phyloP scores from a whole-genome alignment of 2,797 vertebrate genomes.

The Muscicapa striata region DNA sequence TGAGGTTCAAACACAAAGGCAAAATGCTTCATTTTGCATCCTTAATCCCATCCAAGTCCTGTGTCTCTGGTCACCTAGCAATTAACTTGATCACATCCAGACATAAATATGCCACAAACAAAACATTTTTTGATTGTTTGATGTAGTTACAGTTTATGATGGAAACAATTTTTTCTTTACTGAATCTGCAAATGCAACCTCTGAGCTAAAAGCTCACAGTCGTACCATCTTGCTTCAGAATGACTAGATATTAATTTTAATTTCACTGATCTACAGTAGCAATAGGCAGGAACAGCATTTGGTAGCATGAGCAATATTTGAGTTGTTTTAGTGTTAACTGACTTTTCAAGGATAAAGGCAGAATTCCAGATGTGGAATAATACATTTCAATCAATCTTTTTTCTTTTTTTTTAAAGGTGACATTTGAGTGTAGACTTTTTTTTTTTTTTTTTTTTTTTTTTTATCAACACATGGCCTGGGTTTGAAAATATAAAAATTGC shows the following conservation, averaged over 20 bases:
- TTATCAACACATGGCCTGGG: background rate
- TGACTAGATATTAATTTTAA: conserved; percentile 52
- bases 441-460: background rate
- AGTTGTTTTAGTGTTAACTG: conserved; percentile 33
- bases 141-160: conserved; percentile 22
- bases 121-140: conserved; percentile 61
- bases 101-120: conserved; percentile 70
- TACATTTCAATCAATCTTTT: background rate
- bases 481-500: conserved; percentile 16
- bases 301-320: conserved; percentile 2
- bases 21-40: conserved; percentile 68
- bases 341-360: conserved; percentile 28
- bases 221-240: conserved; percentile 46
- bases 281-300: conserved; percentile 23
- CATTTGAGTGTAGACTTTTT: background rate
- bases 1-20: conserved; percentile 44
- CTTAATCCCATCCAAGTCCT: conserved; percentile 36
- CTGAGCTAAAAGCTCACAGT: conserved; percentile 22
- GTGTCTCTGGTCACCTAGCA: conserved; percentile 70
- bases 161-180: conserved; percentile 41
- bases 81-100: conserved; percentile 69
- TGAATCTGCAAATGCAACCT: conserved; percentile 31
- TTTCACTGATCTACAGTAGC: conserved; percentile 42
- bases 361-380: conserved; percentile 23
- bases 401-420: background rate